phyloP scores from a whole-genome alignment of 2,797 vertebrate genomes.

The Ctenochaetus hawaiiensis region DNA sequence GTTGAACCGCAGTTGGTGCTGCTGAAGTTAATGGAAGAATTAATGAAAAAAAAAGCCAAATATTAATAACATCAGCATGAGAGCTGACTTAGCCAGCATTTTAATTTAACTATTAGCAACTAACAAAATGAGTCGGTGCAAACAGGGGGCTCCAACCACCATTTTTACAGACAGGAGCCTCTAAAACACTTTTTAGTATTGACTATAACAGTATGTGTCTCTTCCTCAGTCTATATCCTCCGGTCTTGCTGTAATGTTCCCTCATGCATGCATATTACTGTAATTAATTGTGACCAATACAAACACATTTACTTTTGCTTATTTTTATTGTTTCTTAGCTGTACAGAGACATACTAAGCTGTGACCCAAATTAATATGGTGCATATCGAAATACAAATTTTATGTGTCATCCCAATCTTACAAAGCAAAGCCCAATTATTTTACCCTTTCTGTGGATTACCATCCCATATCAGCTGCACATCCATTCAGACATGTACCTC shows the following conservation, averaged over 20 bases:
- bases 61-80: neutral
- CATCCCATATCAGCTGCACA: neutral
- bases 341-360: too few relatives aligned
- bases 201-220: too few relatives aligned
- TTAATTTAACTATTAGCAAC: neutral
- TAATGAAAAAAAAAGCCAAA: neutral
- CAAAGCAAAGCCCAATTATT: neutral
- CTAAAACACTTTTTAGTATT: conserved; percentile 9
- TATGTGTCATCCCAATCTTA: neutral
- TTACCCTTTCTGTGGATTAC: neutral
- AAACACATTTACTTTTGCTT: neutral
- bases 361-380: too few relatives aligned
- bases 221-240: neutral
- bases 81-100: neutral
- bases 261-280: neutral
- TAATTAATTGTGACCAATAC: neutral
- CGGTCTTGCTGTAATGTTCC: neutral
- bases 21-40: neutral
- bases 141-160: neutral
- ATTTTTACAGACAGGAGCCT: conserved; percentile 28
- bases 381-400: neutral
- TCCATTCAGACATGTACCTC: neutral
- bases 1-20: neutral
- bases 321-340: neutral
- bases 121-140: conserved; percentile 17